These are phyloP conservation scores for Engystomops pustulosus DNA, from an alignment of 2,113 vertebrate genomes.

Conservation along the genomic window DNA sequence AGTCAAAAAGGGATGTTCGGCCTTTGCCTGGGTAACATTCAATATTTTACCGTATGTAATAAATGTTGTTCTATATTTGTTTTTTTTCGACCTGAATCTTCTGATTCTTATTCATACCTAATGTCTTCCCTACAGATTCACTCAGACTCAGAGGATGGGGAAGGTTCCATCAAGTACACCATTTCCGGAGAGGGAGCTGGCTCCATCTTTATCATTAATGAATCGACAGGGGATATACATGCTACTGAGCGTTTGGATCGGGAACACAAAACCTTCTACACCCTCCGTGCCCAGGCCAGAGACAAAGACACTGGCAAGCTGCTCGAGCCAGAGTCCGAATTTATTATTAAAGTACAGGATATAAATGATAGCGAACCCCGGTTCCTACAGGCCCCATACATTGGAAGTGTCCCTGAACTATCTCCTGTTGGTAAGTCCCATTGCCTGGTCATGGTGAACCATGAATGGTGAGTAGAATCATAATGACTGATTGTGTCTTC, in stretches of 20 bases:
- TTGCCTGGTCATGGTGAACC: neutral
- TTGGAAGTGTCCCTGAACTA: conserved; percentile 93
- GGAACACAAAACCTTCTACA: conserved; percentile 96
- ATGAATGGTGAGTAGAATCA: neutral
- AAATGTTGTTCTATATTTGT: neutral
- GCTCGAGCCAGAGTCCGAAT: conserved; percentile 95
- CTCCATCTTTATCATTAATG: conserved; percentile 95
- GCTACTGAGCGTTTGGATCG: conserved; percentile 93
- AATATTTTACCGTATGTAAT: neutral
- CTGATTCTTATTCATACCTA: neutral
- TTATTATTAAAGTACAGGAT: conserved; percentile 98
- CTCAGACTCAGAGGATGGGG: conserved; percentile 94
- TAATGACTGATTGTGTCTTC: conserved; percentile 20
- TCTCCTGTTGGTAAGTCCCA: conserved; percentile 86
- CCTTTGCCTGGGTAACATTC: neutral
- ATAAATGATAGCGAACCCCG: conserved; percentile 98
- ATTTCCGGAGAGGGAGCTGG: conserved; percentile 96
- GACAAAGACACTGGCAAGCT: conserved; percentile 84
- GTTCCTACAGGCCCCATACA: conserved; percentile 95
- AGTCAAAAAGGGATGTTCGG: neutral
- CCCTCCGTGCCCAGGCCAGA: conserved; percentile 88
- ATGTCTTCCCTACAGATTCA: conserved; percentile 84
- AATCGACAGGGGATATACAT: conserved; percentile 95
- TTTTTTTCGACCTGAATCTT: neutral
- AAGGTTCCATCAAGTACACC: conserved; percentile 97